Conservation (phyloP, 23 tunicate genomes). For the Oikopleura dioica region DNA sequence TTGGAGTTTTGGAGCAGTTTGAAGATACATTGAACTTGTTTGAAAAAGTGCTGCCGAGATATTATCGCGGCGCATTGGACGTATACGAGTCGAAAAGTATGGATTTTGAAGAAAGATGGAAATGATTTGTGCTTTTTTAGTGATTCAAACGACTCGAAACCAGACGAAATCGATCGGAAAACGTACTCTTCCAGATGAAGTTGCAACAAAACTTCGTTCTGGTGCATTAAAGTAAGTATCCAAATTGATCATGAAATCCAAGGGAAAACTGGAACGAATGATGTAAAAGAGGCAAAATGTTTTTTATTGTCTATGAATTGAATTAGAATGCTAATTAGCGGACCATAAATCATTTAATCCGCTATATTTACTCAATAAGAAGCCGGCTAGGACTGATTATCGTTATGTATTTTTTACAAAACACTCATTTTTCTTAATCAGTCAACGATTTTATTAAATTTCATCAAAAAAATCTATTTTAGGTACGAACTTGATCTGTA, state of each 20-base stretch:
- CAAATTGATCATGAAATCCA: no score
- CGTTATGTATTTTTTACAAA: neutral
- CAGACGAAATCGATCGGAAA: neutral
- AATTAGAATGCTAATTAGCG: no score
- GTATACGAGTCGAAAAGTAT: constrained; percentile 8
- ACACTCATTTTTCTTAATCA: no score
- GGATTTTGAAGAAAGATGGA: no score
- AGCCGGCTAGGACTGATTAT: neutral
- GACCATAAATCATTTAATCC: no score
- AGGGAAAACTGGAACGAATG: no score
- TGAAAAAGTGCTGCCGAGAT: constrained; percentile 3
- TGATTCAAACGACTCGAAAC: constrained; percentile 1
- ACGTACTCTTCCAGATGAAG: neutral
- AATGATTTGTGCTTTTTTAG: neutral
- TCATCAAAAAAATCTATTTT: neutral
- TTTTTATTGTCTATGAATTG: no score
- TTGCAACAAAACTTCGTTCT: neutral
- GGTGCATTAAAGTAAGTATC: neutral
- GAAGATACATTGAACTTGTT: neutral
- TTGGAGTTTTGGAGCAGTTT: constrained; percentile 9
- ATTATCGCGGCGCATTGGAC: constrained; percentile 6
- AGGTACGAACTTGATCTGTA: neutral
- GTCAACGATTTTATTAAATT: neutral
- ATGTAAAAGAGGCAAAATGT: no score
- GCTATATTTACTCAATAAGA: neutral